A percentile compares a stretch with the other conserved stretches of the same genome.
These are phyloP conservation scores for Onychostoma macrolepis DNA, from an alignment of 2,113 vertebrate species.

Conservation along the genomic window DNA sequence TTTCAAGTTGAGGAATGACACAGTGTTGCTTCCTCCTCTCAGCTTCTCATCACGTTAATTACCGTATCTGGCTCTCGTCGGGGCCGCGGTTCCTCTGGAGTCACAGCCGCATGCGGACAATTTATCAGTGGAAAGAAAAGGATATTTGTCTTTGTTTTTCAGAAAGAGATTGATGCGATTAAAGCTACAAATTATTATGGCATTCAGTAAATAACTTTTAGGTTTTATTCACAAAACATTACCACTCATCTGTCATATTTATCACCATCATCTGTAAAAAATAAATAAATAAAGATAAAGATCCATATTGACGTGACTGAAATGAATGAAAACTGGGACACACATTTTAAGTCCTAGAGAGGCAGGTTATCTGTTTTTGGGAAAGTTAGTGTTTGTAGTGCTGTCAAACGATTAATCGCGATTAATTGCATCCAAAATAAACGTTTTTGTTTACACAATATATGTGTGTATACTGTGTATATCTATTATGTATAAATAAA, in stretches of 20 bases:
- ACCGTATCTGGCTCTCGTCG: constrained; percentile 40
- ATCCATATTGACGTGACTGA: neutral
- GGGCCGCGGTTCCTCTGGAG: neutral
- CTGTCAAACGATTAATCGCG: too few relatives aligned
- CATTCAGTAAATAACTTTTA: neutral
- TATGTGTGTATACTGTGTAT: too few relatives aligned
- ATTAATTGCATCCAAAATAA: too few relatives aligned
- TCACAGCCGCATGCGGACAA: neutral
- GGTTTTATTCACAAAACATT: neutral
- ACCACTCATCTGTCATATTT: neutral
- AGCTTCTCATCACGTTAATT: constrained; percentile 46
- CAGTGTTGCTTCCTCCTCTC: constrained; percentile 29
- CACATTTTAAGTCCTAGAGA: neutral
- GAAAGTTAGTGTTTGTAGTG: too few relatives aligned
- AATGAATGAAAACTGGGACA: neutral
- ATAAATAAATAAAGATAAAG: neutral
- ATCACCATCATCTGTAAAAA: neutral
- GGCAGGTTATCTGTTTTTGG: too few relatives aligned
- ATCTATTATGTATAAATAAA: too few relatives aligned
- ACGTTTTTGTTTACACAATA: too few relatives aligned
- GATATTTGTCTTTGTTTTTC: constrained; percentile 29
- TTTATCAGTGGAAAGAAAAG: neutral
- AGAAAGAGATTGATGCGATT: constrained; percentile 17
- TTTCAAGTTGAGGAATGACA: constrained; percentile 20
- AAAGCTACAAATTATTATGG: neutral